Evolutionary conservation across 2,797 vertebrate genomes (phyloP).

Genomic region (Clarias platycephalus): DNA sequence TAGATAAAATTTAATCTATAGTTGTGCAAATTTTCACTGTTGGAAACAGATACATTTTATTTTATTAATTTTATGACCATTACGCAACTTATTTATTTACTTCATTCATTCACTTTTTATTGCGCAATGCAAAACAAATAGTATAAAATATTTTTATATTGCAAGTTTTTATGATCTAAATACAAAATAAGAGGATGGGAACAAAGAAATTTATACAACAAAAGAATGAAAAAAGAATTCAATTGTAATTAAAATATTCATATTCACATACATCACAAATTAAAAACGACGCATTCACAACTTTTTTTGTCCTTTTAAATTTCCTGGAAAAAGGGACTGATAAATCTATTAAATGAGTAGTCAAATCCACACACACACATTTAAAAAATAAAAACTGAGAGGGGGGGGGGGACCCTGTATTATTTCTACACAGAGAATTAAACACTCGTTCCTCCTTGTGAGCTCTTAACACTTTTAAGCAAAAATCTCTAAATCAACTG

Average conservation of each 20-base stretch:
- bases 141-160: background rate
- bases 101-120: background rate
- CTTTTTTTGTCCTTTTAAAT: too few species aligned
- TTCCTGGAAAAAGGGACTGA: background rate
- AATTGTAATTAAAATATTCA: background rate
- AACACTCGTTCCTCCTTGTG: background rate
- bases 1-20: background rate
- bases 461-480: background rate
- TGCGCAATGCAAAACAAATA: background rate
- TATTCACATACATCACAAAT: too few species aligned
- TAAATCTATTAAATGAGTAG: background rate
- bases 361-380: background rate
- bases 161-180: background rate
- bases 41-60: too few species aligned
- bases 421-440: background rate
- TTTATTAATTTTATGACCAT: too few species aligned
- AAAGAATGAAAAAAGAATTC: background rate
- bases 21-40: background rate
- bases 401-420: background rate
- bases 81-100: background rate
- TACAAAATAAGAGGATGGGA: background rate
- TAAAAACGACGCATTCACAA: background rate
- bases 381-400: background rate
- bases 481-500: slow-evolving; percentile 13
- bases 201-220: background rate